Conservation (phyloP, 2,113 vertebrate genomes). For the Fukomys damarensis region DNA sequence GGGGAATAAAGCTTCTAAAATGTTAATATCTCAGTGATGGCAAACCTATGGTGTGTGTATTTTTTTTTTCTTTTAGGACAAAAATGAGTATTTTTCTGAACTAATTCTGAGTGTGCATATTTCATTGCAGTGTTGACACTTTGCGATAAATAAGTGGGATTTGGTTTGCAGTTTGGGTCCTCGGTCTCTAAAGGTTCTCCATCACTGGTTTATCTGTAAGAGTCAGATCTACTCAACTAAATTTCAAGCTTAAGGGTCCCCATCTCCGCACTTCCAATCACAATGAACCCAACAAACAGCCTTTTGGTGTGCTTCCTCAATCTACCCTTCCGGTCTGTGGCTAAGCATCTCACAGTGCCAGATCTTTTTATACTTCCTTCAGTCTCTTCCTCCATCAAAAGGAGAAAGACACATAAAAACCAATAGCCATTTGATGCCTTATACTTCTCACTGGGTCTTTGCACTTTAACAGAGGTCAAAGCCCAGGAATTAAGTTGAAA, state of each 20-base stretch:
- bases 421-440: background rate
- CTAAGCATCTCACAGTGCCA: background rate
- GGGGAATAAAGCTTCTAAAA: background rate
- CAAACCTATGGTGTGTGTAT: too few species aligned
- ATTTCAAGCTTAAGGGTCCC: background rate
- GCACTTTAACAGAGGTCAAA: constrained; percentile 28
- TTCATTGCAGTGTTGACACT: too few species aligned
- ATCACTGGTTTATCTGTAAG: background rate
- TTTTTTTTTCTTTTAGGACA: too few species aligned
- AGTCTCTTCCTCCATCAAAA: background rate
- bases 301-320: background rate
- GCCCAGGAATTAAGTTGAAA: background rate
- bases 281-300: background rate
- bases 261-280: background rate
- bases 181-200: too few species aligned
- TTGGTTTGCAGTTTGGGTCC: too few species aligned
- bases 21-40: background rate
- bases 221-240: background rate
- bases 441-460: background rate
- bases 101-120: too few species aligned
- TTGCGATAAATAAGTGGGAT: too few species aligned
- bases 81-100: too few species aligned
- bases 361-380: background rate
- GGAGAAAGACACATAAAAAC: background rate
- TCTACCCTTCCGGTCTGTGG: background rate